A percentile compares a stretch with the other conserved stretches of the same genome.
Conservation (phyloP, 37 sponge, comb jelly and placozoan species). For the Chondrosia reniformis region DNA sequence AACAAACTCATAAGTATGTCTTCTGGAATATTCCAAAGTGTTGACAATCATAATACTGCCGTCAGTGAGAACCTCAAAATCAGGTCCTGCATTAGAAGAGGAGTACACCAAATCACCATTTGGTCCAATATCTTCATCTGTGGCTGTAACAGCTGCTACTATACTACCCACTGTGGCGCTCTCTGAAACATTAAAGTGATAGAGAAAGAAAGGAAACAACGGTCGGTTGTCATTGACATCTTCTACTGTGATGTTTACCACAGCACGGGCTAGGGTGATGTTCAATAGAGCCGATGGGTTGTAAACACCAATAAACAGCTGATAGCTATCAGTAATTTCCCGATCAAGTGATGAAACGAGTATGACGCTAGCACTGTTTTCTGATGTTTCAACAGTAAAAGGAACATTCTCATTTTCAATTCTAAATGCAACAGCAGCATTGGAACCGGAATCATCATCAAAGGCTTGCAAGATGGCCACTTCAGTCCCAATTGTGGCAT, state of each 20-base stretch:
- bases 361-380: neutral
- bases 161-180: neutral
- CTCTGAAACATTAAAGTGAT: slow-evolving; percentile 6
- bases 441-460: slow-evolving; percentile 49
- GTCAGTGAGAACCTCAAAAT: neutral
- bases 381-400: slow-evolving; percentile 23
- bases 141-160: slow-evolving; percentile 18
- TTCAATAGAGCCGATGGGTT: slow-evolving; percentile 17
- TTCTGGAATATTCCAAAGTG: neutral
- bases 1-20: slow-evolving; percentile 5
- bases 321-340: slow-evolving; percentile 41
- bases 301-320: slow-evolving; percentile 12
- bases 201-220: slow-evolving; percentile 1
- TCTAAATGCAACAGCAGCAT: slow-evolving; percentile 41
- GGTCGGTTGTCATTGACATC: slow-evolving; percentile 79
- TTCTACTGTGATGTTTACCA: slow-evolving; percentile 29
- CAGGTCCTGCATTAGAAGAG: neutral
- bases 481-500: slow-evolving; percentile 10
- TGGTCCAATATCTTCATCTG: slow-evolving; percentile 43
- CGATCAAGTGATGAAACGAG: slow-evolving; percentile 36
- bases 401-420: slow-evolving; percentile 12
- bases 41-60: slow-evolving; percentile 27
- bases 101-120: slow-evolving; percentile 36
- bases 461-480: slow-evolving; percentile 9
- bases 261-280: neutral